Conservation (phyloP, 2,888 invertebrate species). For the Meiosimyza decipiens region DNA sequence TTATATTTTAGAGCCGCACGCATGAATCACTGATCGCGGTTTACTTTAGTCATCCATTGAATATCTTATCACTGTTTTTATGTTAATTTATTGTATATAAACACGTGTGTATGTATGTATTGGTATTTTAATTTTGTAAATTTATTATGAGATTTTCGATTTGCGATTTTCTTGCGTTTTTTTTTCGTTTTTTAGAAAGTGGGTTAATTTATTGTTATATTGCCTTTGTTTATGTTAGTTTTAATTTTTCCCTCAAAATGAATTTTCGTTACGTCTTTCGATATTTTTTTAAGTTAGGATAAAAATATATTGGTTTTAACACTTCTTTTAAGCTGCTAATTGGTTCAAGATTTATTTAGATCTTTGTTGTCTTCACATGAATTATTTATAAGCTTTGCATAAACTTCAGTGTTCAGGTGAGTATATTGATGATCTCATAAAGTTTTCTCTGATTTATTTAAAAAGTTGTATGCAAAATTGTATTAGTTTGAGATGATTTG, state of each 20-base stretch:
- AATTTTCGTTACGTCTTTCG: not conserved
- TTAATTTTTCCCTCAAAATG: not conserved
- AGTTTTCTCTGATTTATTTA: not conserved
- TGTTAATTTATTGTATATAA: not conserved
- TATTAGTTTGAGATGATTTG: constrained; percentile 12
- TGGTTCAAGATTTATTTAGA: not conserved
- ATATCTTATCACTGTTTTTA: not conserved
- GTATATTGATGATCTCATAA: constrained; percentile 15
- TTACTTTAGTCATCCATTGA: not conserved
- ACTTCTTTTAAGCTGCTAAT: not conserved
- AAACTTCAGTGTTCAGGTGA: constrained; percentile 36
- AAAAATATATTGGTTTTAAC: not conserved
- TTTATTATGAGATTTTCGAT: not conserved
- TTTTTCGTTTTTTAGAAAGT: constrained; percentile 33
- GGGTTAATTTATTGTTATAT: constrained; percentile 29
- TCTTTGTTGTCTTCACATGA: not conserved
- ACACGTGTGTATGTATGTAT: no score
- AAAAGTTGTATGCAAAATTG: constrained; percentile 21
- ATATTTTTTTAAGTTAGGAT: not conserved
- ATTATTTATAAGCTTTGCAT: constrained; percentile 21
- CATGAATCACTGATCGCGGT: not conserved
- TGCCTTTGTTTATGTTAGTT: constrained; percentile 12
- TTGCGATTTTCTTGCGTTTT: constrained; percentile 4
- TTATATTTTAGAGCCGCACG: not conserved
- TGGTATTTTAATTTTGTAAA: not conserved